Conservation (phyloP, 2,888 invertebrate species). For the Hypomecis atomaria region DNA sequence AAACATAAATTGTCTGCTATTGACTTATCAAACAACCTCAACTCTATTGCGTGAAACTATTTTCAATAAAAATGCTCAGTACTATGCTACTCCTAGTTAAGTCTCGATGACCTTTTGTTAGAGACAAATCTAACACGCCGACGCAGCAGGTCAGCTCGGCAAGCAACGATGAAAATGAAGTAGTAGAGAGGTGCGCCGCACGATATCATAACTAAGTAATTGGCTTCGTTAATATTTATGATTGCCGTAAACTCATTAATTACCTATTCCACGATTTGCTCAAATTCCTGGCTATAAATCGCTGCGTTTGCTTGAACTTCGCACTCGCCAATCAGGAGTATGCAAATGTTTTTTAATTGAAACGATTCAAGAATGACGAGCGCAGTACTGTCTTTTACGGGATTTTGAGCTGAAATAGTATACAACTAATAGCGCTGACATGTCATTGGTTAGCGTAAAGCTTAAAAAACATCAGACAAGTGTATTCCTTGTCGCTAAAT, state of each 20-base stretch:
- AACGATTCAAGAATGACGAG: no score
- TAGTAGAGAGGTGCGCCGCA: conserved; percentile 28
- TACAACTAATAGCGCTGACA: no score
- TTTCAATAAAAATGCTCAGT: background rate
- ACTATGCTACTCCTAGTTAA: background rate
- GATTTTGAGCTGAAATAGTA: no score
- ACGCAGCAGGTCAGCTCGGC: conserved; percentile 5
- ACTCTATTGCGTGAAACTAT: background rate
- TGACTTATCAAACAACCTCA: background rate
- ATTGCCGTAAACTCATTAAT: conserved; percentile 29
- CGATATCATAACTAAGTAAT: conserved; percentile 29
- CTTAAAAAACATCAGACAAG: no score
- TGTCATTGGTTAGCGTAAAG: no score
- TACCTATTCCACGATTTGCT: conserved; percentile 31
- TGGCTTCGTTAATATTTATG: conserved; percentile 31
- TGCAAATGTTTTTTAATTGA: no score
- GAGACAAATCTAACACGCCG: conserved; percentile 3
- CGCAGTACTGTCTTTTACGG: no score
- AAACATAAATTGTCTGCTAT: no score
- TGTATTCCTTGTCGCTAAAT: no score
- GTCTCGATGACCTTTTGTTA: conserved; percentile 10
- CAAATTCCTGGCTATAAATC: conserved; percentile 27
- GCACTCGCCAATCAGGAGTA: no score
- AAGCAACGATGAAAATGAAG: conserved; percentile 24
- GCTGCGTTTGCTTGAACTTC: conserved; percentile 9